Base-by-base conservation (phyloP, 2,888 invertebrate genomes). In the Campoletis raptor region DNA sequence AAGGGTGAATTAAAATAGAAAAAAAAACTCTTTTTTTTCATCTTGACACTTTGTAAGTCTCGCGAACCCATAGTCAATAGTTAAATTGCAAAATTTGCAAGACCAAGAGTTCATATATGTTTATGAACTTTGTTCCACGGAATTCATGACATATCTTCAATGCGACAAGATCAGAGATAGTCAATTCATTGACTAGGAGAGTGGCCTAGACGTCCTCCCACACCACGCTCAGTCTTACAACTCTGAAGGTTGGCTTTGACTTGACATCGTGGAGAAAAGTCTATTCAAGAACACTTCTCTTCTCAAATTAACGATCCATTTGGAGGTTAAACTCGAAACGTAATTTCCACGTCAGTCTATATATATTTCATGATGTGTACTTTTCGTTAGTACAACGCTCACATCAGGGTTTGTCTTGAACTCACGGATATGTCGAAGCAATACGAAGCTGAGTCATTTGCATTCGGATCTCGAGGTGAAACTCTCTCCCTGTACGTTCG, bases 401-500 rank as follows among this genome's bases (percentile, higher is more conserved):
- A 76, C 64, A 69, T 81, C 64, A 70, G 64, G 54, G 70, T 74
- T 57, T 54, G 74, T 76, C 70, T 61, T 52, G n/a, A 37, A 24
- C 54, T 52, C 61, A 37, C 76, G 84, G 80, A 85, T 76, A 85
- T 85, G 84, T 85, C 84, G 80, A 64, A 64, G 70, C 69, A 76
- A 85, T 81, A 76, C 76, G 64, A 37, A 69, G 76, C 80, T 70
- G 80, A 76, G 37, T 85, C 80, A 85, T 85, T 85, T 85, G 84
- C 84, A 85, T 85, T 80, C 64, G 70, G 52, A 85, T 80, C 84
- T 81, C 67, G 40, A 61, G 61, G 61, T 37, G 64, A 66, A 67
- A 45, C 73, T 79, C 72, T 54, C 42, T 30, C 6, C 6, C 30
- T 30, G 57, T 24, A 54, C 24, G 76, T 48, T 70, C 81, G 73